Evolutionary conservation across 1,140 invertebrate genomes (phyloP), one percentile per base, ranked within the genome.

Genomic region (Panonychus citri): DNA sequence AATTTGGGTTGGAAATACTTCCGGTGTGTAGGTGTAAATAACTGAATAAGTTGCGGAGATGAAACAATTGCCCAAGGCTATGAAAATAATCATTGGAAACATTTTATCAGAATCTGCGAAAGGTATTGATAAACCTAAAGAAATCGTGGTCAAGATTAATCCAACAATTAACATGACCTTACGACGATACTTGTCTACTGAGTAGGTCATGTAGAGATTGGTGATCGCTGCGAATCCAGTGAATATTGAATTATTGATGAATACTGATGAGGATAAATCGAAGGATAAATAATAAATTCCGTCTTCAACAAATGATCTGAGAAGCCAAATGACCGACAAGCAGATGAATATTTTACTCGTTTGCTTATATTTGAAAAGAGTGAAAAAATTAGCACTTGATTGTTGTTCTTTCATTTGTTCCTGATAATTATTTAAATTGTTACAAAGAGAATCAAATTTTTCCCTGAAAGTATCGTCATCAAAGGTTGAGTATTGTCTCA

Each of bases 251-350:
- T 5, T 51, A 28, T 51, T 51, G n/a, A 51, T 17, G 27, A 21
- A 27, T 21, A 51, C 13, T 13, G 17, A 21, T 26, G 24, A 25
- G 3, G 25, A 26, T 27, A 51, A 26, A 13, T 51, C 27, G 1
- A 28, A 17, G 25, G 24, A 78, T 63, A 82, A 82, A 74, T 83
- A 81, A 0, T 82, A 82, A 4, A 87, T 66, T 1, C 82, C 84
- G 62, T 85, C 86, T 66, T 85, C 86, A 8, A 83, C 78, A 43
- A 80, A 77, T 53, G 79, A 80, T 80, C 82, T 13, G 81, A 80
- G 63, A 83, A 85, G 61, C 62, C 62, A 15, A 57, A 24, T 21
- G 62, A 60, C 51, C 58, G 59, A 15, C 62, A 34, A 39, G 56
- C 56, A 1, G 61, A 52, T 3, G 10, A 54, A 27, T 15, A 21